phyloP scores from a whole-genome alignment of 2,888 invertebrate species.

The Phoronis australis region DNA sequence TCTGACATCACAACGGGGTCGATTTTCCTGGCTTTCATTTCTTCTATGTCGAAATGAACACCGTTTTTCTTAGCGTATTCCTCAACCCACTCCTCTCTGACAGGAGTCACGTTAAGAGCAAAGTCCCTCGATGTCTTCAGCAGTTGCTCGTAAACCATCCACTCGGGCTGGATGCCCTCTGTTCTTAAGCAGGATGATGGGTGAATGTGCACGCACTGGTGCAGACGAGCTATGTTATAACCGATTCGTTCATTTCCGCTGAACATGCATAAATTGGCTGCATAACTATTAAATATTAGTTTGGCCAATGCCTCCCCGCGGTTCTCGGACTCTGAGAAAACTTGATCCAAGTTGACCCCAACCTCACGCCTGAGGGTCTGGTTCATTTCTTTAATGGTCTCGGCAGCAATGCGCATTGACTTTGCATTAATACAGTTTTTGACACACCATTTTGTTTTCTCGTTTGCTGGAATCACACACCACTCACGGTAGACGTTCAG shows the following conservation, averaged over 20 bases:
- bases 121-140: slow-evolving; percentile 31
- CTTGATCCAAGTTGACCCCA: background rate
- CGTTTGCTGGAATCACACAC: slow-evolving; percentile 22
- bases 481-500: slow-evolving; percentile 35
- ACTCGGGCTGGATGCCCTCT: slow-evolving; percentile 26
- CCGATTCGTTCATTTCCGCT: slow-evolving; percentile 34
- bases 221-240: slow-evolving; percentile 21
- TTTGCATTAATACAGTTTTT: slow-evolving; percentile 47
- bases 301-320: background rate
- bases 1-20: slow-evolving; percentile 14
- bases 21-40: slow-evolving; percentile 17
- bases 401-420: slow-evolving; percentile 30
- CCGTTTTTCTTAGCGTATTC: slow-evolving; percentile 13
- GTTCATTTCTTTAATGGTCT: slow-evolving; percentile 26
- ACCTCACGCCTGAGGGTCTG: slow-evolving; percentile 24
- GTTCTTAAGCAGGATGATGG: slow-evolving; percentile 33
- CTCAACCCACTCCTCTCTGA: slow-evolving; percentile 23
- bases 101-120: slow-evolving; percentile 30
- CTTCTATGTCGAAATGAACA: slow-evolving; percentile 17
- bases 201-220: slow-evolving; percentile 28
- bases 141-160: slow-evolving; percentile 33
- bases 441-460: slow-evolving; percentile 37
- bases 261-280: slow-evolving; percentile 26
- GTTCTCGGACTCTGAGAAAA: background rate
- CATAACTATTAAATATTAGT: background rate